Conservation (phyloP, 1,140 invertebrate genomes). For the Cotesia glomerata region DNA sequence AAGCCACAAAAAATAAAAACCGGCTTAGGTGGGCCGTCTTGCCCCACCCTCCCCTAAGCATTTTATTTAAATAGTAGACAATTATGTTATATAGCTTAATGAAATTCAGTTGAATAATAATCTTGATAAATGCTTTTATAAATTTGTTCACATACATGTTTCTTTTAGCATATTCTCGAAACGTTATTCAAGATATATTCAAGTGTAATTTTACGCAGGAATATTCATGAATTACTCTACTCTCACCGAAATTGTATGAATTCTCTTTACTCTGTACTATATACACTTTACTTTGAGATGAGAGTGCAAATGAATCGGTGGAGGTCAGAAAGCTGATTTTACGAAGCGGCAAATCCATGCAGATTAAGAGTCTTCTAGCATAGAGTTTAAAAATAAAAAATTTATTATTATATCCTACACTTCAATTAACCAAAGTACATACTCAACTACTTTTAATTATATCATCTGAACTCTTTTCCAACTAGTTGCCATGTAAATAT, state of each 20-base stretch:
- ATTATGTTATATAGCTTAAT: neutral
- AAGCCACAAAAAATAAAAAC: no score
- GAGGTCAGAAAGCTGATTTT: slow-evolving; percentile 53
- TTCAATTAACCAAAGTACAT: slow-evolving; percentile 60
- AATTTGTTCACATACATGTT: neutral
- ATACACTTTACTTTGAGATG: neutral
- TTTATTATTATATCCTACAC: slow-evolving; percentile 44
- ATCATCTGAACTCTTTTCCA: slow-evolving; percentile 14
- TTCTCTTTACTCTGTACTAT: neutral
- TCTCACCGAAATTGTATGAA: neutral
- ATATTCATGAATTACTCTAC: slow-evolving; percentile 26
- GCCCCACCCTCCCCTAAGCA: no score
- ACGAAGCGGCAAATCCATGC: slow-evolving; percentile 57
- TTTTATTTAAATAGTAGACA: neutral
- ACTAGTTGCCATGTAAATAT: neutral
- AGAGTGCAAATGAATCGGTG: neutral
- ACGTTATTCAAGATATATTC: slow-evolving; percentile 17
- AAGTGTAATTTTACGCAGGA: slow-evolving; percentile 18
- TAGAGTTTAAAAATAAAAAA: slow-evolving; percentile 32
- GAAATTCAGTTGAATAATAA: neutral
- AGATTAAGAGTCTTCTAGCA: slow-evolving; percentile 43
- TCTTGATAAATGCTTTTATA: neutral
- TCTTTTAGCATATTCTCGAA: neutral
- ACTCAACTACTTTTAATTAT: slow-evolving; percentile 8
- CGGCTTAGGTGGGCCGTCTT: no score